phyloP scores from a whole-genome alignment of 2,888 invertebrate species.

The Drosophila suboccidentalis region DNA sequence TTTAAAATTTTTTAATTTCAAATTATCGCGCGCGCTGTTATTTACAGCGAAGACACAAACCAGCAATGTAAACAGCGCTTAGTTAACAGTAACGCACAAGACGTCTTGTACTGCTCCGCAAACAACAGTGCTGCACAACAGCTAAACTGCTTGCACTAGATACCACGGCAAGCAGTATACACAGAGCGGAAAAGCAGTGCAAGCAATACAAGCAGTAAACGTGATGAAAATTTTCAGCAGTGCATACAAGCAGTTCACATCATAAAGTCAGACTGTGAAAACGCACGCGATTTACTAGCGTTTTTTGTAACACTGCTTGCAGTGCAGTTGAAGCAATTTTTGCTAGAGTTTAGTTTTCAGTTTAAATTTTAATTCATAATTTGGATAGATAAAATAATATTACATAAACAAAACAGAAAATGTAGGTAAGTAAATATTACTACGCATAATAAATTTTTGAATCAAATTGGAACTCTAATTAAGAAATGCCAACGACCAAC shows the following conservation, averaged over 20 bases:
- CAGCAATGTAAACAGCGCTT: not conserved
- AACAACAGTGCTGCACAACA: slow-evolving; percentile 4
- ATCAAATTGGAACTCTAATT: not conserved
- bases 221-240: not conserved
- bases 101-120: not conserved
- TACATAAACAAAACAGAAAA: too few species aligned
- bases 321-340: not conserved
- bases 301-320: slow-evolving; percentile 21
- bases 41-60: slow-evolving; percentile 18
- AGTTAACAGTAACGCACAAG: not conserved
- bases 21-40: too few species aligned
- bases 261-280: not conserved
- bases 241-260: not conserved
- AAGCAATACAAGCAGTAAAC: too few species aligned
- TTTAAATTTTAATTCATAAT: not conserved
- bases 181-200: not conserved
- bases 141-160: not conserved
- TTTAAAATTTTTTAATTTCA: too few species aligned
- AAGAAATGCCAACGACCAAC: slow-evolving; percentile 29
- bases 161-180: not conserved
- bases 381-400: too few species aligned
- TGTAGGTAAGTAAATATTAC: too few species aligned
- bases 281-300: slow-evolving; percentile 21
- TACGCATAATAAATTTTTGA: not conserved
- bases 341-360: not conserved